Evolutionary conservation across 2,113 vertebrate species (phyloP).

Genomic region (Enhydra lutris): DNA sequence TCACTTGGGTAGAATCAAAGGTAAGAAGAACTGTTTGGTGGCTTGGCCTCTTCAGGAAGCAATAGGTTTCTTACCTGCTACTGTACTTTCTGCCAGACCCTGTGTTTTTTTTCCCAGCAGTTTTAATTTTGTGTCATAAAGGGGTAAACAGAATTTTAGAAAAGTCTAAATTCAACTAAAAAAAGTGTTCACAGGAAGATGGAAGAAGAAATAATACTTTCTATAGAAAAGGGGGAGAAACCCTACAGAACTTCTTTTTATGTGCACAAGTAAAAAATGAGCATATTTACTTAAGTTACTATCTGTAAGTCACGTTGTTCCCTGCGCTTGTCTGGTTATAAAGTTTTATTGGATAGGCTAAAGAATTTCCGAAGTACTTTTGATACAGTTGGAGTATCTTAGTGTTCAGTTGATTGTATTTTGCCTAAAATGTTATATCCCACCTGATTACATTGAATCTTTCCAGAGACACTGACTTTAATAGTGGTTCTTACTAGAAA

Average conservation of each 20-base stretch:
- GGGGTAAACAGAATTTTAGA: not conserved
- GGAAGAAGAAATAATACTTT: not conserved
- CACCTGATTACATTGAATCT: not conserved
- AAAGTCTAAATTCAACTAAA: not conserved
- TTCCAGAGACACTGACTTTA: slow-evolving; percentile 28
- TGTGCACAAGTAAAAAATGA: not conserved
- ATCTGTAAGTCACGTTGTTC: not conserved
- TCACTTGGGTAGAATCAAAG: not conserved
- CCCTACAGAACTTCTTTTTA: not conserved
- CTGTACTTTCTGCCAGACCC: not conserved
- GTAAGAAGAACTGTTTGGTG: not conserved
- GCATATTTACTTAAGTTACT: not conserved
- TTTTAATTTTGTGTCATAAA: slow-evolving; percentile 11
- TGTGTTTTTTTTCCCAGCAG: not conserved
- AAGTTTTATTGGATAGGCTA: not conserved
- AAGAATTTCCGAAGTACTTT: not conserved
- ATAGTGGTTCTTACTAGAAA: not conserved
- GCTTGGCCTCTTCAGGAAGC: not conserved
- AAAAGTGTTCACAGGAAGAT: not conserved
- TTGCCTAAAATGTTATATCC: not conserved
- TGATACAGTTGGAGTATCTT: not conserved
- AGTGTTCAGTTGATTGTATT: not conserved
- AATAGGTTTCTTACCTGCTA: not conserved
- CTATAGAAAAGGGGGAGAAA: not conserved
- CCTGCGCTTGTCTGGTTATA: not conserved